Percentiles rank a stretch among this genome's conserved stretches.
Evolutionary conservation across 37 sponge, comb jelly and placozoan species (phyloP).

Genomic region (Halichondria panicea): DNA sequence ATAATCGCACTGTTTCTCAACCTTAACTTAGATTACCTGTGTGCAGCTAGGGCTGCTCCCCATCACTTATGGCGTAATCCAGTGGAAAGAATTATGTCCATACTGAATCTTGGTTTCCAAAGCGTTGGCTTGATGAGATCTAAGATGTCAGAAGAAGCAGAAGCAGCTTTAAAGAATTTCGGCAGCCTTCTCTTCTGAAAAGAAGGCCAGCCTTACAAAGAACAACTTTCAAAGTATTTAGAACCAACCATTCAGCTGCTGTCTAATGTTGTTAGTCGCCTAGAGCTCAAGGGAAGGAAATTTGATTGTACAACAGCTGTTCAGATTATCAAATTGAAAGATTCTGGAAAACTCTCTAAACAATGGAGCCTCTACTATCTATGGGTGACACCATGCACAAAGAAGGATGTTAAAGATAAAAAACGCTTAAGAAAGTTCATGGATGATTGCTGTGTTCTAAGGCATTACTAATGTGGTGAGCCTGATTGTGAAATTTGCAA

Average conservation of each 20-base stretch:
- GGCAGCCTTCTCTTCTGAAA: slow-evolving; percentile 4
- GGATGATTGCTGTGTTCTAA: slow-evolving; percentile 15
- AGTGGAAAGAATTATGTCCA: slow-evolving; percentile 38
- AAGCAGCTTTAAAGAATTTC: slow-evolving; percentile 20
- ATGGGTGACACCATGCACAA: slow-evolving; percentile 8
- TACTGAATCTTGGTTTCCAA: slow-evolving; percentile 54
- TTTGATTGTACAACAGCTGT: slow-evolving; percentile 7
- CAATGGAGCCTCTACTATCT: not conserved
- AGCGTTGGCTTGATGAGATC: slow-evolving; percentile 47
- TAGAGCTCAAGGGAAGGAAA: slow-evolving; percentile 29
- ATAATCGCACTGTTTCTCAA: slow-evolving; percentile 46
- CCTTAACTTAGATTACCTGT: slow-evolving; percentile 48
- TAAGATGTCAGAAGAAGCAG: slow-evolving; percentile 28
- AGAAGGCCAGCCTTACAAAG: not conserved
- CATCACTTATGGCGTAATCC: slow-evolving; percentile 45
- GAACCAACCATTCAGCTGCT: slow-evolving; percentile 18
- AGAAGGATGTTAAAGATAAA: not conserved
- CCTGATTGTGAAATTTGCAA: no score
- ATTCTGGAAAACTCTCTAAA: slow-evolving; percentile 11
- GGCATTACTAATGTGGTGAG: no score
- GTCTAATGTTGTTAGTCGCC: not conserved
- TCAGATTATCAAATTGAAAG: slow-evolving; percentile 6
- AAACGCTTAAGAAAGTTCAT: slow-evolving; percentile 11
- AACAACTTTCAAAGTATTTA: not conserved
- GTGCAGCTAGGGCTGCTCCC: slow-evolving; percentile 41